A percentile compares a stretch with the other conserved stretches of the same genome.
Evolutionary conservation across 2,888 invertebrate genomes (phyloP).

Genomic region (Hecatera dysodea): DNA sequence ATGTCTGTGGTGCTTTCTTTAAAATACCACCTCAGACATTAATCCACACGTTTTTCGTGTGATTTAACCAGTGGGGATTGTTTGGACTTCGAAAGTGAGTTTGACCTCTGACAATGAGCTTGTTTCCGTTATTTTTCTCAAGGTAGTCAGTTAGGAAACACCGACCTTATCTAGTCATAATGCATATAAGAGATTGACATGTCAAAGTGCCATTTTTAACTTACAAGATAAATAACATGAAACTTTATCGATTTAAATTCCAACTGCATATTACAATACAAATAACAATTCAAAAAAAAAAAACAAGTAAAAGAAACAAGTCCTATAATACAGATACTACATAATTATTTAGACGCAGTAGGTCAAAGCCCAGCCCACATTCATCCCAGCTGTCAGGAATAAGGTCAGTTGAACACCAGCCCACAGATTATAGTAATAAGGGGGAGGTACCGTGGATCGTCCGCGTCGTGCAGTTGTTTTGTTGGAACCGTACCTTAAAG

Average conservation of each 20-base stretch:
- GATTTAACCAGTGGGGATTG: too few species aligned
- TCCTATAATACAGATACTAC: conserved; percentile 3
- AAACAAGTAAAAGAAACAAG: background rate
- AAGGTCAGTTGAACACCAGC: conserved; percentile 68
- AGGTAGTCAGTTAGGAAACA: too few species aligned
- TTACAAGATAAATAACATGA: too few species aligned
- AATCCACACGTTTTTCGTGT: too few species aligned
- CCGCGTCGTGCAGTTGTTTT: conserved; percentile 31
- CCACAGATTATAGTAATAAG: conserved; percentile 70
- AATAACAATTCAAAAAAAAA: background rate
- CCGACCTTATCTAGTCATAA: background rate
- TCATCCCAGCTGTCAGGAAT: conserved; percentile 67
- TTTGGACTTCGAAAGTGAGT: too few species aligned
- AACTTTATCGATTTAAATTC: background rate
- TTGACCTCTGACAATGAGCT: too few species aligned
- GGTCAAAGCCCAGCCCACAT: conserved; percentile 50
- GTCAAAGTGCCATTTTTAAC: background rate
- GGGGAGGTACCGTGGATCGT: conserved; percentile 16
- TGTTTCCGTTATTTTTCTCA: too few species aligned
- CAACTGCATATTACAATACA: background rate
- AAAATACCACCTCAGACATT: too few species aligned
- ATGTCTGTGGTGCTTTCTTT: too few species aligned
- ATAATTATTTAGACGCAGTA: conserved; percentile 49
- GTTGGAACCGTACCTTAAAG: conserved; percentile 45
- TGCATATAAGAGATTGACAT: background rate